Evolutionary conservation across 2,888 invertebrate species (phyloP).

Genomic region (Elysia crispata): DNA sequence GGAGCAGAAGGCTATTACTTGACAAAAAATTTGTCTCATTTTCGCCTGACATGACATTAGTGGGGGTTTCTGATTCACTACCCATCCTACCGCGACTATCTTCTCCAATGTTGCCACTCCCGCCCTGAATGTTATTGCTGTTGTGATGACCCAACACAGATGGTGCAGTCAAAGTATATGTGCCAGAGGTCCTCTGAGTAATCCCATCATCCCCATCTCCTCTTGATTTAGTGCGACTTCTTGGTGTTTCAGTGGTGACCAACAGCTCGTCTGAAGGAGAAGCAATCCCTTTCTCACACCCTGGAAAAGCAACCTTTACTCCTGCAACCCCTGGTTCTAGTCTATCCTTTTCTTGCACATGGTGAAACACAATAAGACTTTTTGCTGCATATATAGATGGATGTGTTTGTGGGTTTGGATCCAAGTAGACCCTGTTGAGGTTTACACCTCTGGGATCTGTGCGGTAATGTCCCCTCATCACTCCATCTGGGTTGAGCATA

Average conservation of each 20-base stretch:
- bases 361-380: constrained; percentile 81
- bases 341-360: constrained; percentile 71
- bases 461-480: constrained; percentile 85
- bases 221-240: not conserved
- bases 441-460: constrained; percentile 93
- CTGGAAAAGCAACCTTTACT: constrained; percentile 62
- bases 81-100: no score
- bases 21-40: not conserved
- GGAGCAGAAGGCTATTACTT: no score
- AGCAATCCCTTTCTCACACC: constrained; percentile 1
- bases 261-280: not conserved
- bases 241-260: constrained; percentile 20
- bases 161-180: constrained; percentile 13
- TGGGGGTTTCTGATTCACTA: no score
- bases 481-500: constrained; percentile 94
- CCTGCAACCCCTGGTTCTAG: constrained; percentile 41
- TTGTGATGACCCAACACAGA: constrained; percentile 23
- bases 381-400: constrained; percentile 92
- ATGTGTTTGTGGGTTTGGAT: constrained; percentile 86
- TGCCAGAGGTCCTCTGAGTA: constrained; percentile 7
- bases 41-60: no score
- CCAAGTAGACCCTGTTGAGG: constrained; percentile 90
- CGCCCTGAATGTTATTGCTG: not conserved
- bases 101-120: no score
- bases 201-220: not conserved